Evolutionary conservation across 1,140 invertebrate species (phyloP), one percentile per base, ranked within the genome.

Genomic region (Hycleus cichorii): DNA sequence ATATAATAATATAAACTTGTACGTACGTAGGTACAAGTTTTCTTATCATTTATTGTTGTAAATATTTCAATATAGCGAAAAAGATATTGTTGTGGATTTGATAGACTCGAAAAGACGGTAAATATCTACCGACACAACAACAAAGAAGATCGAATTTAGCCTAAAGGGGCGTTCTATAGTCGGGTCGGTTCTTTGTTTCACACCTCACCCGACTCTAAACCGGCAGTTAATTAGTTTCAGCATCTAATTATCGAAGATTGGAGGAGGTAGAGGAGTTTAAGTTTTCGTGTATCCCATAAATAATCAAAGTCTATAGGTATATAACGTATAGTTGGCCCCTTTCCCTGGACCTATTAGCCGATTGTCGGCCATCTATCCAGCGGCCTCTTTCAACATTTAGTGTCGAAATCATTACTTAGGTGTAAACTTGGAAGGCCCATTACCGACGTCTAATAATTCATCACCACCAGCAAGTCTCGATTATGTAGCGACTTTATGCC

Each of bases 321-420:
- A 18, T 18, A 18, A 18, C 7, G 32, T 32, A 32, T 32, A 32
- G 32, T 42, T 42, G 54, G 26, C 47, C 47, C 42, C 39, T 27
- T 27, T 47, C 32, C 26, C 18, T 43, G 32, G 39, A 54, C 48
- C 65, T 62, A 64, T 64, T 64, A 64, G 65, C 39, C 60, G 60
- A 64, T 66, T 62, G 62, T 60, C 59, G 64, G 61, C 65, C 60
- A 58, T 62, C 59, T 58, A 62, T 66, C 63, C 48, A 58, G 64
- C 67, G 67, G 69, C 56, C 64, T 64, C 68, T 69, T 74, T 72
- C 64, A 69, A 66, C 65, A 65, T 72, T 72, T 71, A 69, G 73
- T 72, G 73, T 74, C 73, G 73, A 74, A 74, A 74, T 73, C 73
- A 74, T 74, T 74, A 74, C 71, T 73, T 73, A 74, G 70, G 71